phyloP scores from a whole-genome alignment of 2,797 vertebrate genomes.

The Karalla daura region DNA sequence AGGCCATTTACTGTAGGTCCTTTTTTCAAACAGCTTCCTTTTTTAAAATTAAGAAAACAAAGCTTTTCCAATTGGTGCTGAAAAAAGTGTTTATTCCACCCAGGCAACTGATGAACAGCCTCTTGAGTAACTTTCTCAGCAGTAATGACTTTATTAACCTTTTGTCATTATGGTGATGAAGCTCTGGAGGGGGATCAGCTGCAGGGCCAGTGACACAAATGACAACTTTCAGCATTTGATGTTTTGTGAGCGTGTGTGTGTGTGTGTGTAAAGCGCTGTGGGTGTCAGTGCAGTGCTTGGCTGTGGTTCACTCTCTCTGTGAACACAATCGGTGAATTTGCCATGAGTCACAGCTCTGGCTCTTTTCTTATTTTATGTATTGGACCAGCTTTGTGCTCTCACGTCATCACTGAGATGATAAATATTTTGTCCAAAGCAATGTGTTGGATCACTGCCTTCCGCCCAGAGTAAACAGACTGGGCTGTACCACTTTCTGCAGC shows the following conservation, averaged over 20 bases:
- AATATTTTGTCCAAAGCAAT: constrained; percentile 3
- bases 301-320: background rate
- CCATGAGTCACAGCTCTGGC: constrained; percentile 16
- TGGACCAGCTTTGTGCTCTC: background rate
- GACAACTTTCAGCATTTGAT: background rate
- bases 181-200: constrained; percentile 1
- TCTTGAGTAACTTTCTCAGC: background rate
- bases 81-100: background rate
- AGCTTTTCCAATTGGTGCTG: too few species aligned
- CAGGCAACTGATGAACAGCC: too few species aligned
- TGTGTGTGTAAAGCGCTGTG: background rate
- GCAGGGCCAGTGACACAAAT: constrained; percentile 44
- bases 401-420: background rate
- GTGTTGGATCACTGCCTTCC: background rate
- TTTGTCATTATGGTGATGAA: constrained; percentile 43
- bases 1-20: too few species aligned
- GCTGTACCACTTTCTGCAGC: constrained; percentile 50
- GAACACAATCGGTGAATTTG: background rate
- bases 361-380: constrained; percentile 13
- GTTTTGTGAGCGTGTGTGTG: background rate
- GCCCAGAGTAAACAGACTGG: constrained; percentile 38
- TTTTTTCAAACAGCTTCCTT: too few species aligned
- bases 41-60: background rate
- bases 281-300: background rate
- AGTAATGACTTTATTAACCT: constrained; percentile 53